phyloP scores from a whole-genome alignment of 2,888 invertebrate genomes.

The Saturnia japonica region DNA sequence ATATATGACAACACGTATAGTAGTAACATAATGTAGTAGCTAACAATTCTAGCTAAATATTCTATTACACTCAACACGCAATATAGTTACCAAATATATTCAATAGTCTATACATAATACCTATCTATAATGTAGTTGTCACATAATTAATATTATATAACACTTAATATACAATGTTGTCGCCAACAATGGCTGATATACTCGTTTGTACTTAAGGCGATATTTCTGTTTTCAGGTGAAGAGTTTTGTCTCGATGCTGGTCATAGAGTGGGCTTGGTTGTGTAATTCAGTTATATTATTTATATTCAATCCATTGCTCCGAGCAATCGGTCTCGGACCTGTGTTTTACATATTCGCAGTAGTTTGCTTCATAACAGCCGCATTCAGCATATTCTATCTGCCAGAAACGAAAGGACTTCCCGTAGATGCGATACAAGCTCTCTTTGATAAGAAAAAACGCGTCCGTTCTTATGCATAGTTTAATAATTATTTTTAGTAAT shows the following conservation, averaged over 20 bases:
- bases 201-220: too few relatives aligned
- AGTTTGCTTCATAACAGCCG: slow-evolving; percentile 44
- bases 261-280: slow-evolving; percentile 57
- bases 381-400: slow-evolving; percentile 42
- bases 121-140: too few relatives aligned
- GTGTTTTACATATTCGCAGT: slow-evolving; percentile 60
- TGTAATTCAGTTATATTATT: slow-evolving; percentile 57
- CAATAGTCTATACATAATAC: too few relatives aligned
- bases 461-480: background rate
- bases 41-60: too few relatives aligned
- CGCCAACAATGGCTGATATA: too few relatives aligned
- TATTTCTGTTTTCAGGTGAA: slow-evolving; percentile 45
- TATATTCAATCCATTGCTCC: slow-evolving; percentile 56
- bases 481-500: background rate
- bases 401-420: slow-evolving; percentile 59
- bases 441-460: slow-evolving; percentile 16
- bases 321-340: slow-evolving; percentile 51
- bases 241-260: slow-evolving; percentile 51
- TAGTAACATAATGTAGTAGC: too few relatives aligned
- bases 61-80: too few relatives aligned
- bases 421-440: slow-evolving; percentile 49
- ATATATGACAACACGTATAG: too few relatives aligned
- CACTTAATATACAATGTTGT: too few relatives aligned
- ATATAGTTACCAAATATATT: too few relatives aligned
- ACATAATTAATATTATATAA: too few relatives aligned